phyloP scores from a whole-genome alignment of 2,888 invertebrate genomes.

The Hirtodrosophila confusa region DNA sequence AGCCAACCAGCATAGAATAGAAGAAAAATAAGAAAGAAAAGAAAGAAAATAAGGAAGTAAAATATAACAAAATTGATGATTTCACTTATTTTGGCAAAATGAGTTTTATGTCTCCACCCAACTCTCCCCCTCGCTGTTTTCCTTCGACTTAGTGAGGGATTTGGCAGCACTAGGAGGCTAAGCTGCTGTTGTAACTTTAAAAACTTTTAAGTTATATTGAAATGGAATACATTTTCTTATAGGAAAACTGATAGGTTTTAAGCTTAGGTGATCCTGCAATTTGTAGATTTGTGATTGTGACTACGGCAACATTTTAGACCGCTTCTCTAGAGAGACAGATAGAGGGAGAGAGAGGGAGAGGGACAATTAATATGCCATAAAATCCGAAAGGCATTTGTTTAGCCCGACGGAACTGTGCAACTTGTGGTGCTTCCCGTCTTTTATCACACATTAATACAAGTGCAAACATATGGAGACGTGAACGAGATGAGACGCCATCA shows the following conservation, averaged over 20 bases:
- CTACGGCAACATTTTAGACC: conserved; percentile 15
- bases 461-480: conserved; percentile 25
- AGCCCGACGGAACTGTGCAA: conserved; percentile 2
- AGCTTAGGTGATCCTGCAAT: too few species aligned
- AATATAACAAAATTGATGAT: conserved; percentile 70
- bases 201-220: conserved; percentile 32
- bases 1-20: conserved; percentile 26
- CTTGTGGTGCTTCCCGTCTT: conserved; percentile 17
- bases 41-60: neutral
- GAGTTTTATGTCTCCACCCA: conserved; percentile 57
- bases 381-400: conserved; percentile 26
- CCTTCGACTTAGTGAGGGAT: conserved; percentile 18
- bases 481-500: conserved; percentile 26
- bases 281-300: conserved; percentile 18
- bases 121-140: neutral
- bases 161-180: neutral
- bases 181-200: conserved; percentile 2
- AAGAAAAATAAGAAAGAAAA: conserved; percentile 1
- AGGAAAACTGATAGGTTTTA: too few species aligned
- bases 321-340: neutral
- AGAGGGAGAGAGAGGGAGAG: too few species aligned
- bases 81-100: conserved; percentile 71
- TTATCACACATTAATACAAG: conserved; percentile 38
- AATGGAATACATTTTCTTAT: too few species aligned
- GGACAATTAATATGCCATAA: conserved; percentile 51